Evolutionary conservation across 2,797 vertebrate species (phyloP), one percentile per base, ranked within the genome.

Genomic region (Epinephelus malabaricus): DNA sequence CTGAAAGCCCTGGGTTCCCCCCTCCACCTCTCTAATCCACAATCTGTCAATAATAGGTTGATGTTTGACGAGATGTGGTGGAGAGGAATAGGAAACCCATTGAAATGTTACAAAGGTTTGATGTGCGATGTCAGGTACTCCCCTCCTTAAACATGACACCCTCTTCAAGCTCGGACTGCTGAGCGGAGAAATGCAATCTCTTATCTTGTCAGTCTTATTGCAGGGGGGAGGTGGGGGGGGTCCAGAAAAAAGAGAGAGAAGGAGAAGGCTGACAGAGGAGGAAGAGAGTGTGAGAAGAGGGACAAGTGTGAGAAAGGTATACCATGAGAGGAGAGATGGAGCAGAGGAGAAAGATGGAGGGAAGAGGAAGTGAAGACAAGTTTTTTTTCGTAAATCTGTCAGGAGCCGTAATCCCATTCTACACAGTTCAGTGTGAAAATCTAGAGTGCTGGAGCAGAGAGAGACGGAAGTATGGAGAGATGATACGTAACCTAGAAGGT

Each of bases 21-120:
- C 69, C 45, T 55, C 69, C 73, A 78, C 82, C 77, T 79, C 76
- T 84, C 78, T 92, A 91, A 94, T 93, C 92, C 93, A 83, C 86
- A 82, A 90, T 92, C 83, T 92, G 92, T 94, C 94, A 92, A 92
- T 92, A 91, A 89, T 84, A 79, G 84, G 67, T 69, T 82, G 91
- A 89, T 89, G 79, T 84, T 85, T 91, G 88, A 90, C 89, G 89
- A 92, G 88, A 93, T 90, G 90, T 72, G 79, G 76, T 49, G 56
- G 68, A 66, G 78, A 90, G 86, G 73, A 90, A 91, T 78, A 81
- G 76, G 86, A 89, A 90, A 84, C 81, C 78, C 86, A 91, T 88
- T 92, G 88, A 92, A 90, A 92, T 88, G 87, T 92, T 92, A 90
- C 83, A 88, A 87, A 88, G 88, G 89, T 92, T 92, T 91, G 90